Evolutionary conservation across 2,888 invertebrate species (phyloP), one percentile per base, ranked within the genome.

Genomic region (Dasysyrphus tricinctus): DNA sequence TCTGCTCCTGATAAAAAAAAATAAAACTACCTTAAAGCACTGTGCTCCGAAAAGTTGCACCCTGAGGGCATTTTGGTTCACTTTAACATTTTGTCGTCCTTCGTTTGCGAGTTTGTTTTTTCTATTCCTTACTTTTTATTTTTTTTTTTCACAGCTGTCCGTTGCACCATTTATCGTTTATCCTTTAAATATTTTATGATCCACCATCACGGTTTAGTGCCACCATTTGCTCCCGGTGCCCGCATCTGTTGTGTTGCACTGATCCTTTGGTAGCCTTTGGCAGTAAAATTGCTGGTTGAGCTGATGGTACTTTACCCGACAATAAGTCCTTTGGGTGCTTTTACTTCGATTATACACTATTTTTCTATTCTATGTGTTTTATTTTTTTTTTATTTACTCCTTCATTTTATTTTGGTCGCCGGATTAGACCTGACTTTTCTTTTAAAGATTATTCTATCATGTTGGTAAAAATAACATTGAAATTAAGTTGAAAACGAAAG

Each of bases 171-270:
- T 86, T 82, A 86, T 78, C 82, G 81, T 82, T 86, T 86, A 86
- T 86, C 86, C 82, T 79, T 79, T 86, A 86, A 86, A 86, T 86
- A 86, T 86, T 86, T 86, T 86, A 86, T 82, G 82, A 86, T 72
- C 70, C 86, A 67, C 78, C 81, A 82, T 82, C 78, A 79, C 78
- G 78, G 73, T 82, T 79, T 86, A 79, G 65, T 72, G 77, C 81
- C 81, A 77, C 77, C 77, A 63, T 73, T 85, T 77, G 69, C 61
- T 84, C 70, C 70, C 67, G 61, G 56, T 61, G 59, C 72, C 57
- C 70, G 44, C 49, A 72, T 65, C 47, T 57, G 44, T 59, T 57
- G 69, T 56, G 29, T 44, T 69, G 69, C 51, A 54, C 42, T 78
- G 75, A 80, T 80, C 72, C 75, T 70, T 80, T 24, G 24, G 63